Percentiles rank a stretch among this genome's conserved stretches.
Conservation (phyloP, 1,140 invertebrate species). For the Drosophila ananassae region DNA sequence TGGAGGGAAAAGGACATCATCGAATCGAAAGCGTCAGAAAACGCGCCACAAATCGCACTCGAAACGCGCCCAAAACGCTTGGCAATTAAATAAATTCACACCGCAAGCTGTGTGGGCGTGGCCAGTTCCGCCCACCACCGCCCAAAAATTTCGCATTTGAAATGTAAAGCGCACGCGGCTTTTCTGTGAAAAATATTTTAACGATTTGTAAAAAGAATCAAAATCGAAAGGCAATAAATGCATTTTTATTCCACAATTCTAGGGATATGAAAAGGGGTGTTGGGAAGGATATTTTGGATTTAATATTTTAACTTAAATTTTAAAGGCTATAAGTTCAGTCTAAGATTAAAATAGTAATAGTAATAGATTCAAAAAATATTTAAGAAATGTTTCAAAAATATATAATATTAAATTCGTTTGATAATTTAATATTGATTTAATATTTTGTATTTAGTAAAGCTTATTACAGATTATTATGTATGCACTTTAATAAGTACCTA, state of each 20-base stretch:
- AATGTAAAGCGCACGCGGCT: slow-evolving; percentile 71
- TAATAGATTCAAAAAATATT: no score
- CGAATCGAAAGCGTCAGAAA: slow-evolving; percentile 24
- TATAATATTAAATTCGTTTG: no score
- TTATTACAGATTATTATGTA: no score
- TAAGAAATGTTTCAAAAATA: no score
- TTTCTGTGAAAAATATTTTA: slow-evolving; percentile 73
- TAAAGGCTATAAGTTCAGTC: no score
- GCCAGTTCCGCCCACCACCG: slow-evolving; percentile 34
- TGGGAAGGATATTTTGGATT: slow-evolving; percentile 1
- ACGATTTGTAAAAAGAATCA: slow-evolving; percentile 64
- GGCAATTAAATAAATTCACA: slow-evolving; percentile 80
- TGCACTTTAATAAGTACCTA: neutral
- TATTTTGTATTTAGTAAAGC: no score
- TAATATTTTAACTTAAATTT: no score
- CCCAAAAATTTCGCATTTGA: slow-evolving; percentile 55
- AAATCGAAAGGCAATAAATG: slow-evolving; percentile 70
- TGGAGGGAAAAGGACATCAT: slow-evolving; percentile 6
- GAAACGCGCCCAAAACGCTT: slow-evolving; percentile 44
- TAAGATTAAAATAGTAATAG: no score
- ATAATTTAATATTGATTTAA: no score
- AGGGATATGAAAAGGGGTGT: slow-evolving; percentile 1
- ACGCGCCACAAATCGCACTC: slow-evolving; percentile 23
- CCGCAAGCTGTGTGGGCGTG: slow-evolving; percentile 65
- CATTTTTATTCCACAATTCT: slow-evolving; percentile 42